Evolutionary conservation across 2,797 vertebrate species (phyloP), one percentile per base, ranked within the genome.

Genomic region (Caiman crocodilus): DNA sequence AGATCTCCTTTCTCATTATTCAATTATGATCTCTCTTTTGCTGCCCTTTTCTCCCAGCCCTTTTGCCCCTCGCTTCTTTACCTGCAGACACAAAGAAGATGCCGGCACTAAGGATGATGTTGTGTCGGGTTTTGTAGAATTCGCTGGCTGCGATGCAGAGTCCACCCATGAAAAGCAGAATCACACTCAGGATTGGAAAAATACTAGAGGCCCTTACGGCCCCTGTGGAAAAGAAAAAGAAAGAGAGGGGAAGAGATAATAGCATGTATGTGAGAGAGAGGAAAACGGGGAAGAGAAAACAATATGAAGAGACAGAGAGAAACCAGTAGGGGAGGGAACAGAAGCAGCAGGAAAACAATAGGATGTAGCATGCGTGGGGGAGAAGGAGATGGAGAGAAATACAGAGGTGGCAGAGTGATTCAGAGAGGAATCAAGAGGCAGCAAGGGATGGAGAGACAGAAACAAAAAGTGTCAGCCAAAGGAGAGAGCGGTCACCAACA

Each of bases 61-160:
- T 0, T 12, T 63, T 18, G 25, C 32, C 80, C 61, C 6, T 64
- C 64, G 63, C 50, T 67, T 71, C 75, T 28, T 98, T 98, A 99
- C 99, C 99, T 99, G 99, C 99, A 73, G 99, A 99, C 98, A 99
- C 99, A 79, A 99, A 99, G 98, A 99, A 99, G 98, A 99, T 99
- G 96, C 99, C 99, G 5, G 99, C 98, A 88, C 99, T 99, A 98
- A 99, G 99, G 98, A 99, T 99, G 98, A 99, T 99, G 99, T 99
- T 99, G 98, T 99, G 99, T 95, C 99, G 99, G 86, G 99, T 98
- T 98, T 99, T 99, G 98, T 99, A 99, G 98, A 99, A 99, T 98
- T 99, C 99, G 82, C 99, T 99, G 98, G 99, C 99, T 94, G 99
- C 99, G 93, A 99, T 99, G 98, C 99, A 99, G 97, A 99, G 98